These are phyloP conservation scores for Eremophila alpestris DNA, from an alignment of 2,797 vertebrate species.

Conservation along the genomic window DNA sequence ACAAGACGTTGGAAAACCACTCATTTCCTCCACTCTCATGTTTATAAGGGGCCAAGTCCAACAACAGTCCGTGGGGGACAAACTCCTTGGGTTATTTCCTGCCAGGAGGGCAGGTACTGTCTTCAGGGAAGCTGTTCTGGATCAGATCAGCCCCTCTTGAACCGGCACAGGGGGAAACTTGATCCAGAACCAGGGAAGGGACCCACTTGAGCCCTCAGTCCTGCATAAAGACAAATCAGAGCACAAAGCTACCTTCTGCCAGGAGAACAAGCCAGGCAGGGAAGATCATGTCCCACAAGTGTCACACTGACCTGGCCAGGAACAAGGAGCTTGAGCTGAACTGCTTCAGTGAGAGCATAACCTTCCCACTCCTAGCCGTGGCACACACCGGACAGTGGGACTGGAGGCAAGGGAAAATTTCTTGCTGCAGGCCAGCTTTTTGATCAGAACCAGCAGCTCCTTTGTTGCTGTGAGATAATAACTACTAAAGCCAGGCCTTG, in stretches of 20 bases:
- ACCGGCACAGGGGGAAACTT: neutral
- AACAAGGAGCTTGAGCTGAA: neutral
- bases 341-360: neutral
- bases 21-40: neutral
- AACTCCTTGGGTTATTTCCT: neutral
- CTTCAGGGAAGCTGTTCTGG: neutral
- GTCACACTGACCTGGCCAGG: neutral
- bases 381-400: fast-evolving
- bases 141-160: neutral
- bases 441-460: neutral
- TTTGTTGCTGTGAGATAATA: neutral
- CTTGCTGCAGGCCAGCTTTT: neutral
- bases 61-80: neutral
- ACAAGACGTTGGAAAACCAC: neutral
- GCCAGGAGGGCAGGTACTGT: neutral
- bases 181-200: neutral
- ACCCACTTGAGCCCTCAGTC: fast-evolving
- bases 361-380: neutral
- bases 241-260: neutral
- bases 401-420: neutral
- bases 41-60: conserved; percentile 3
- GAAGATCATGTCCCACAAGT: too few relatives aligned
- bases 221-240: neutral
- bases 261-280: neutral
- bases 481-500: neutral